Evolutionary conservation across 2,113 vertebrate genomes (phyloP).

Genomic region (Muntiacus muntjak): DNA sequence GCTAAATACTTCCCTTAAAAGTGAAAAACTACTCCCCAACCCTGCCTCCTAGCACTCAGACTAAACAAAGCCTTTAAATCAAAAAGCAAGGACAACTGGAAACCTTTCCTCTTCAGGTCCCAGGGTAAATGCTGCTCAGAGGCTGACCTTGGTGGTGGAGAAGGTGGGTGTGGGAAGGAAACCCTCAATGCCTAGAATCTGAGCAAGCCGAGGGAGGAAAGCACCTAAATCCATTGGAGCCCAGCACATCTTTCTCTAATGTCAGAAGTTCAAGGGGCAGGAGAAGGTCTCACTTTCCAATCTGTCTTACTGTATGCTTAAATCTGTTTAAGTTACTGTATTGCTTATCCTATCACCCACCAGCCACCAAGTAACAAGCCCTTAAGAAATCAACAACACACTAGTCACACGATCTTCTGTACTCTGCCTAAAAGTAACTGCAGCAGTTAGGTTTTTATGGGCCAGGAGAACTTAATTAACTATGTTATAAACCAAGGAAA

Average conservation of each 20-base stretch:
- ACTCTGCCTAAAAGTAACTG: neutral
- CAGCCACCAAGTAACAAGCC: slow-evolving; percentile 16
- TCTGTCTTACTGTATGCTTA: slow-evolving; percentile 39
- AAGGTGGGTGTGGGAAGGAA: slow-evolving; percentile 42
- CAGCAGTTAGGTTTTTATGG: slow-evolving; percentile 15
- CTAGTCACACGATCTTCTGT: neutral
- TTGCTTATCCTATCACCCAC: slow-evolving; percentile 11
- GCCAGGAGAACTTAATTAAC: slow-evolving; percentile 40
- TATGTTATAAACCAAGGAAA: slow-evolving; percentile 36
- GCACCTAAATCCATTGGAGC: slow-evolving; percentile 22
- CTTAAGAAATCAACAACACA: slow-evolving; percentile 43
- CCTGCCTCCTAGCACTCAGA: neutral
- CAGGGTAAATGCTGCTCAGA: slow-evolving; percentile 38
- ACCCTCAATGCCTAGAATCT: slow-evolving; percentile 30
- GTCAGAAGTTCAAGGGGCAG: slow-evolving; percentile 20
- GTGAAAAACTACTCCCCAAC: slow-evolving; percentile 4
- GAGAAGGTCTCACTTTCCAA: neutral
- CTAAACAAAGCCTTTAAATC: slow-evolving; percentile 61
- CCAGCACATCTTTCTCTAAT: slow-evolving; percentile 39
- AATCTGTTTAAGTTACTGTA: slow-evolving; percentile 25
- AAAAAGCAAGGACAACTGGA: slow-evolving; percentile 52
- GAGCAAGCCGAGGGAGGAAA: slow-evolving; percentile 38
- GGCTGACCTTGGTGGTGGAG: slow-evolving; percentile 13
- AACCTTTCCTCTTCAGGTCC: slow-evolving; percentile 52
- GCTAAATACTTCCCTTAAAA: slow-evolving; percentile 40